phyloP scores from a whole-genome alignment of 1,140 invertebrate genomes.

The Orussus abietinus region DNA sequence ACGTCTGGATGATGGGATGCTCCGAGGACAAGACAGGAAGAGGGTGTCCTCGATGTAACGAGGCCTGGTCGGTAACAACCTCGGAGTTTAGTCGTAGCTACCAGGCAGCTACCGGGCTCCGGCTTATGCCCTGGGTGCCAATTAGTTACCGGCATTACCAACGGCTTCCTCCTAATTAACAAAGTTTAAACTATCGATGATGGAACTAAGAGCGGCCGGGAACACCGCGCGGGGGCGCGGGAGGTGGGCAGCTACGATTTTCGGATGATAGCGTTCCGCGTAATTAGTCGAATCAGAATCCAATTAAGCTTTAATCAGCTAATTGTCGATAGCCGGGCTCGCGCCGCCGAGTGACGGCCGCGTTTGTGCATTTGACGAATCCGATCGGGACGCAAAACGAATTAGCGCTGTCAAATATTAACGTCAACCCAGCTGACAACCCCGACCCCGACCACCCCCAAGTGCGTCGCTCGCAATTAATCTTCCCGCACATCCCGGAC shows the following conservation, averaged over 20 bases:
- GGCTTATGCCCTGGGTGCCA: constrained; percentile 35
- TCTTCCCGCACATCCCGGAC: no score
- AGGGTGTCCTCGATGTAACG: background rate
- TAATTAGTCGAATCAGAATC: constrained; percentile 28
- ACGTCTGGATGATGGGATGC: no score
- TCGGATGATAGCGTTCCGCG: background rate
- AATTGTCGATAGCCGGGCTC: constrained; percentile 19
- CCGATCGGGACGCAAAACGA: constrained; percentile 17
- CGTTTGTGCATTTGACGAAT: constrained; percentile 12
- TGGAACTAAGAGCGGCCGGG: constrained; percentile 23
- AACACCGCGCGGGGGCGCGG: no score
- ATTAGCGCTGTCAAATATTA: constrained; percentile 18
- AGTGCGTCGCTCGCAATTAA: no score
- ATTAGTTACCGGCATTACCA: constrained; percentile 45
- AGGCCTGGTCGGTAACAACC: constrained; percentile 19
- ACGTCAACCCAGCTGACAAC: no score
- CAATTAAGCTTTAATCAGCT: constrained; percentile 32
- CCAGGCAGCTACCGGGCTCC: constrained; percentile 8
- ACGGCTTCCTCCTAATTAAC: constrained; percentile 45
- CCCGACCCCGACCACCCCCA: no score
- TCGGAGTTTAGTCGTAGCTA: constrained; percentile 29
- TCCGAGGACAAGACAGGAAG: no score
- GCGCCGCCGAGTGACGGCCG: constrained; percentile 8
- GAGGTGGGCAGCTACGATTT: background rate
- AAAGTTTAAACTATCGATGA: constrained; percentile 43